Conservation (phyloP, 1,140 invertebrate species). For the Drosophila pseudoobscura region DNA sequence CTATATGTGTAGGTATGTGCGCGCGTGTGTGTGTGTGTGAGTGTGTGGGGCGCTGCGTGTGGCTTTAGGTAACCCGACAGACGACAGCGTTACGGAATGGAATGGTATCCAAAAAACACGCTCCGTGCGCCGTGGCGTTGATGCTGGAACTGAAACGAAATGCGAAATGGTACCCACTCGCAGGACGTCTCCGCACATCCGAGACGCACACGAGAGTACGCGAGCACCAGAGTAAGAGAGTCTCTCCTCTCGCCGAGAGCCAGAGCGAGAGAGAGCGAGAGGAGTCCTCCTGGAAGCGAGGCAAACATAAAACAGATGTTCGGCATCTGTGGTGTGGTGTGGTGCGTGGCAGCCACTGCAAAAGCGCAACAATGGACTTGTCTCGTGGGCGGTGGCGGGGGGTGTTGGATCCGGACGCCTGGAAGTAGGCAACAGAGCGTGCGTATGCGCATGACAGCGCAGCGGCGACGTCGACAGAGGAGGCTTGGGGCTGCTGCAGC, state of each 20-base stretch:
- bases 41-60: constrained; percentile 35
- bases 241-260: neutral
- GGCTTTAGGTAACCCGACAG: constrained; percentile 32
- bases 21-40: constrained; percentile 11
- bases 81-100: constrained; percentile 27
- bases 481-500: no score
- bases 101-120: constrained; percentile 15
- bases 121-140: constrained; percentile 66
- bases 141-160: constrained; percentile 71
- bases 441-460: constrained; percentile 66
- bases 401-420: constrained; percentile 34
- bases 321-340: constrained; percentile 23
- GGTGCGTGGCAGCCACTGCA: constrained; percentile 31
- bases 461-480: constrained; percentile 20
- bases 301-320: constrained; percentile 80
- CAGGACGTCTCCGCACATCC: constrained; percentile 32
- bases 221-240: constrained; percentile 19
- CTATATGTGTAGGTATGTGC: neutral
- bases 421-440: constrained; percentile 69
- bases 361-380: constrained; percentile 74
- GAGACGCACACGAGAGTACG: constrained; percentile 25
- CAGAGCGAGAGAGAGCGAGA: constrained; percentile 2
- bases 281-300: constrained; percentile 60
- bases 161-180: constrained; percentile 9
- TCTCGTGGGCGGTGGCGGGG: no score